Evolutionary conservation across 1,140 invertebrate species (phyloP).

Genomic region (Brachionus asplanchnoidis): DNA sequence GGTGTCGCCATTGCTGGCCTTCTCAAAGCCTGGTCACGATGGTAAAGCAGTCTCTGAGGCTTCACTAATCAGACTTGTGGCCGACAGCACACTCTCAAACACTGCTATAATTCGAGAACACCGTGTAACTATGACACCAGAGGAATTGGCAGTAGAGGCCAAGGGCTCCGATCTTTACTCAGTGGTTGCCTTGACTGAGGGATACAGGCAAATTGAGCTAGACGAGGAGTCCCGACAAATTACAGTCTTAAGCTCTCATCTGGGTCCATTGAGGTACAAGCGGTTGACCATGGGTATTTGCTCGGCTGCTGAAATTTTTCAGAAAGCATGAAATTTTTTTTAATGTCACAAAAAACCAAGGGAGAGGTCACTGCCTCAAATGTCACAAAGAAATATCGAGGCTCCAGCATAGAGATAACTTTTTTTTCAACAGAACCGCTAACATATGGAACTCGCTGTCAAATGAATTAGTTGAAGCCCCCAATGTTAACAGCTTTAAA

Average conservation of each 20-base stretch:
- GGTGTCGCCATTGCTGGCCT: constrained; percentile 16
- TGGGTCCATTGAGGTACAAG: constrained; percentile 45
- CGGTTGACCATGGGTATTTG: constrained; percentile 46
- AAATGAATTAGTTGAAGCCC: no score
- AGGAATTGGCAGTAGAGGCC: constrained; percentile 40
- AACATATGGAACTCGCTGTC: no score
- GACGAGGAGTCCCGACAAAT: constrained; percentile 42
- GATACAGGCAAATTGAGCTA: constrained; percentile 50
- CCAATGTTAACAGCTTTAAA: no score
- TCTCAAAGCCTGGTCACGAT: constrained; percentile 3
- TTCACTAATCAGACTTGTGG: constrained; percentile 17
- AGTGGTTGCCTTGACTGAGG: constrained; percentile 56
- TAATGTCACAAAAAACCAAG: no score
- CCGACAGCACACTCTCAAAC: constrained; percentile 36
- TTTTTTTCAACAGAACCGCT: no score
- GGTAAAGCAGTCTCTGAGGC: not conserved
- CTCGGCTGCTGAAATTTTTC: constrained; percentile 46
- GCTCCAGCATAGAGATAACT: no score
- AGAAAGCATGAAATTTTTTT: no score
- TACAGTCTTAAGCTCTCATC: constrained; percentile 45
- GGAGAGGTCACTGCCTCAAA: no score
- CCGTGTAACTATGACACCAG: constrained; percentile 23
- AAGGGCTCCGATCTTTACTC: constrained; percentile 55
- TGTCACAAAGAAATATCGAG: no score
- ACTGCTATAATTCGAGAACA: constrained; percentile 28